Conservation (phyloP, 1,140 invertebrate genomes). For the Stratiolaelaps scimitus region DNA sequence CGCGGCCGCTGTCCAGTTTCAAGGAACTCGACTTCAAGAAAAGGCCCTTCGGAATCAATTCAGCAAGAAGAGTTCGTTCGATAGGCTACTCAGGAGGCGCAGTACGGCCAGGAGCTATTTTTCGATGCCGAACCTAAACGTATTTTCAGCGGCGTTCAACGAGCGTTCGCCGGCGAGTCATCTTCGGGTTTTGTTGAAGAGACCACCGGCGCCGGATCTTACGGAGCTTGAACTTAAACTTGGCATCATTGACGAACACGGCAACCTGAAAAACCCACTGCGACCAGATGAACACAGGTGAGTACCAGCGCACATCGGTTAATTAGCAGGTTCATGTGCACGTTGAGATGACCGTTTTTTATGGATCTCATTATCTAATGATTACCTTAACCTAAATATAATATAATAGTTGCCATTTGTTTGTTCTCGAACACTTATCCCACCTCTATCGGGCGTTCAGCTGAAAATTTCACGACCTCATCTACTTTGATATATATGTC, state of each 20-base stretch:
- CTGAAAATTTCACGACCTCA: too few relatives aligned
- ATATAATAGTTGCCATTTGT: too few relatives aligned
- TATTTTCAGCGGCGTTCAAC: slow-evolving; percentile 23
- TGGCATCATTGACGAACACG: slow-evolving; percentile 12
- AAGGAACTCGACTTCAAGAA: slow-evolving; percentile 27
- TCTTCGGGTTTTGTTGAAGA: slow-evolving; percentile 12
- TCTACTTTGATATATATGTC: too few relatives aligned
- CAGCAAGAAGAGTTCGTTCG: slow-evolving; percentile 26
- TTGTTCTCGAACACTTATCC: too few relatives aligned
- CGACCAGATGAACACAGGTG: slow-evolving; percentile 12
- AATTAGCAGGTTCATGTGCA: too few relatives aligned
- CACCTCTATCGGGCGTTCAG: too few relatives aligned
- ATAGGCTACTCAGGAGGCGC: slow-evolving; percentile 7
- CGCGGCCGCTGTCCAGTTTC: slow-evolving; percentile 1
- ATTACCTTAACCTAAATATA: too few relatives aligned
- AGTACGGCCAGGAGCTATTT: slow-evolving; percentile 7
- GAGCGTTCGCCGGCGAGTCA: slow-evolving; percentile 25
- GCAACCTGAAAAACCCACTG: slow-evolving; percentile 16
- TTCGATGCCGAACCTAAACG: slow-evolving; percentile 19
- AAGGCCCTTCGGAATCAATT: slow-evolving; percentile 25
- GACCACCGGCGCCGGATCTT: slow-evolving; percentile 14
- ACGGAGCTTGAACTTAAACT: slow-evolving; percentile 13
- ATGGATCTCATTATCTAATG: too few relatives aligned
- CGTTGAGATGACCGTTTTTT: too few relatives aligned
- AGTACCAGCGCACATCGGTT: not conserved